These are phyloP conservation scores for Cossypha dichroa DNA, from an alignment of 2,797 vertebrate genomes.

Conservation along the genomic window DNA sequence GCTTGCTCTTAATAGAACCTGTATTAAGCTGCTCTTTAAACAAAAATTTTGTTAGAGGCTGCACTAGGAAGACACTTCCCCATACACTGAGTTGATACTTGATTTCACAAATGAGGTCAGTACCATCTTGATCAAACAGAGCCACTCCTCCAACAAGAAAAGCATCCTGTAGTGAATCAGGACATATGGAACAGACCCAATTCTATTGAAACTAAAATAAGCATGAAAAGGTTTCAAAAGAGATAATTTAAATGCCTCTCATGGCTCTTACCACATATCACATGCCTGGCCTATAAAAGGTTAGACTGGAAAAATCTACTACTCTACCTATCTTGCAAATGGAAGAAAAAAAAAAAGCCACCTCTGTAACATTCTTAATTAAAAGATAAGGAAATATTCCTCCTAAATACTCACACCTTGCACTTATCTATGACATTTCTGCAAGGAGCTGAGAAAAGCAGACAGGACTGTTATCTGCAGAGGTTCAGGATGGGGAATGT, in stretches of 20 bases:
- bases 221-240: conserved; percentile 35
- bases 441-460: neutral
- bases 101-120: conserved; percentile 52
- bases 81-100: neutral
- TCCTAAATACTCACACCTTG: conserved; percentile 14
- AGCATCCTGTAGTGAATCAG: conserved; percentile 52
- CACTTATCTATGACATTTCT: conserved; percentile 21
- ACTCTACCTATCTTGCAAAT: neutral
- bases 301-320: conserved; percentile 16
- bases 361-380: conserved; percentile 26
- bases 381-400: conserved; percentile 52
- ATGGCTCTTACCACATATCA: neutral
- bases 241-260: conserved; percentile 45
- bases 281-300: conserved; percentile 6
- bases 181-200: conserved; percentile 37
- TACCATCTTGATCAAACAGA: conserved; percentile 46
- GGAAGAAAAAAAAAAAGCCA: neutral
- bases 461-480: neutral
- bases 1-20: neutral
- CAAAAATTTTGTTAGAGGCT: neutral
- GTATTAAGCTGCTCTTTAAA: neutral
- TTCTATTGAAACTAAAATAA: conserved; percentile 54
- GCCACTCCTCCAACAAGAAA: neutral
- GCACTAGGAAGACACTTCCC: neutral
- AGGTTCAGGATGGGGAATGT: neutral